Base-by-base conservation (phyloP, 2,888 invertebrate species). In the Folsomia manolachei region DNA sequence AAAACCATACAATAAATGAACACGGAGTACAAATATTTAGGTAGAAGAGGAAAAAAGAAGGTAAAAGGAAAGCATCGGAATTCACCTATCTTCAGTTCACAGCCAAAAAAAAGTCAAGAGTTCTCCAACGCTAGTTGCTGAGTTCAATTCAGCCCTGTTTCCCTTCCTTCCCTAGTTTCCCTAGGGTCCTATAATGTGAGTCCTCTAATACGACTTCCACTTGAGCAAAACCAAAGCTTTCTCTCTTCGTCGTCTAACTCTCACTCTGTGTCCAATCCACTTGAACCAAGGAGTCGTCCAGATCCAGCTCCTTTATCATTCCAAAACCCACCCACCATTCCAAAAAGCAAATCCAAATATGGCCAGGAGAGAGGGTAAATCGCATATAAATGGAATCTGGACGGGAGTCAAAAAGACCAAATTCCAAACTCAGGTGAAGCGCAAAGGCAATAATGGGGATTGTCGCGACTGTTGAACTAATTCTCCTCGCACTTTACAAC, bases 181-280 rank as follows among this genome's bases (percentile, higher is more conserved):
- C 75, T 64, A 67, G 75, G 72, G 75, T 68, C 64, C 67, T 69
- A 75, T 73, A 75, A 72, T 68, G 74, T 62, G 67, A 74, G 70
- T 67, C 67, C 62, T 68, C 67, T 71, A 71, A 71, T 71, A 62
- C 71, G 68, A 68, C 68, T 63, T 70, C 70, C 70, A 73, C 70
- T 70, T 67, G 66, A 66, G 62, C 68, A 51, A 75, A 61, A 71
- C 70, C 68, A 67, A 62, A 63, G 69, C 67, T 51, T 51, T 63
- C 66, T 56, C 56, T 7, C 7, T n/a, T 19, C 19, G 21, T 56
- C 56, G n/a, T n/a, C n/a, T n/a, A n/a, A n/a, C n/a, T n/a, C n/a
- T n/a, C n/a, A n/a, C n/a, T 56, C 7, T 19, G 56, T 4, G 56
- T n/a, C 56, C 56, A 56, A 21, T 51, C 56, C 56, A 56, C 21